Evolutionary conservation across 1,140 invertebrate species (phyloP).

Genomic region (Choristoneura fumiferana): DNA sequence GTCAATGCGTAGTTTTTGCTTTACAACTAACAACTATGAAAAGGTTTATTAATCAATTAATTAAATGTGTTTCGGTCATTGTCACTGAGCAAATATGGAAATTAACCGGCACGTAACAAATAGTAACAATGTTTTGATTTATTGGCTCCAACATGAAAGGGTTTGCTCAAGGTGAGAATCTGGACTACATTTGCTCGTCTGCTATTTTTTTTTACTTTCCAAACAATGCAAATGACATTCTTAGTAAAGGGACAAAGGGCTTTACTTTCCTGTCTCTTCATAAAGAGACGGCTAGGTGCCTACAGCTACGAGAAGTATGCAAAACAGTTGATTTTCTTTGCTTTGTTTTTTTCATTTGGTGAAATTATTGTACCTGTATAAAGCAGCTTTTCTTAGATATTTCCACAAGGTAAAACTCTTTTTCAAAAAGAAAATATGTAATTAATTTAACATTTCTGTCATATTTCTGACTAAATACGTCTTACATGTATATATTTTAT

Average conservation of each 20-base stretch:
- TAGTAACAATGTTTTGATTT: slow-evolving; percentile 69
- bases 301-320: too few species aligned
- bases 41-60: slow-evolving; percentile 77
- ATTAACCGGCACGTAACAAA: slow-evolving; percentile 48
- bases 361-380: too few species aligned
- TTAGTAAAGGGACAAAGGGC: slow-evolving; percentile 19
- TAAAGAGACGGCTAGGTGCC: too few species aligned
- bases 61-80: slow-evolving; percentile 74
- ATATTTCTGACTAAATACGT: too few species aligned
- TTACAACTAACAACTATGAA: slow-evolving; percentile 49
- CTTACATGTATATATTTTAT: too few species aligned
- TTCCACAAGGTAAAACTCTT: too few species aligned
- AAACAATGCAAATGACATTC: slow-evolving; percentile 33
- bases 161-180: slow-evolving; percentile 60
- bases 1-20: slow-evolving; percentile 67
- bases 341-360: too few species aligned
- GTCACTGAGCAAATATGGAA: slow-evolving; percentile 73
- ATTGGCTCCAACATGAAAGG: slow-evolving; percentile 56
- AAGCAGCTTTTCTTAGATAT: too few species aligned
- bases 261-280: too few species aligned
- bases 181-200: slow-evolving; percentile 39
- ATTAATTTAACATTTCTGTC: too few species aligned
- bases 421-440: too few species aligned
- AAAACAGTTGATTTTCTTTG: too few species aligned
- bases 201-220: slow-evolving; percentile 28